Conservation (phyloP, 2,797 vertebrate species). For the Mionectes olivaceus region DNA sequence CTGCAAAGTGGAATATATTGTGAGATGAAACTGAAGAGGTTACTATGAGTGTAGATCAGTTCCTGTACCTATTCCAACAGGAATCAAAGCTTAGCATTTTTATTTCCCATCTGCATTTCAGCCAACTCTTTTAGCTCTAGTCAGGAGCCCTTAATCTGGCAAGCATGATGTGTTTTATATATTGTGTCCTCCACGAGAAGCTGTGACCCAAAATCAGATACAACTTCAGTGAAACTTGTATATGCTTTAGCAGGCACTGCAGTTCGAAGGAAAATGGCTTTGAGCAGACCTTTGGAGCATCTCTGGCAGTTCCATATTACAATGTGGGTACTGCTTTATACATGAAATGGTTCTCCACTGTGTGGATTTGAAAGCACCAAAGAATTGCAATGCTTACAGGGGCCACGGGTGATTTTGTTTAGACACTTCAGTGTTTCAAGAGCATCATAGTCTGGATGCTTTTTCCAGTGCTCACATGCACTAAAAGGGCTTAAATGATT, state of each 20-base stretch:
- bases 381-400: not conserved
- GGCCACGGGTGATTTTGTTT: not conserved
- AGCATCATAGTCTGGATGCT: not conserved
- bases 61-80: not conserved
- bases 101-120: not conserved
- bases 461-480: not conserved
- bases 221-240: not conserved
- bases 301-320: not conserved
- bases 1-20: not conserved
- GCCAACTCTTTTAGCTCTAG: not conserved
- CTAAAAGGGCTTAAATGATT: not conserved
- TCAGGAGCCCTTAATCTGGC: not conserved
- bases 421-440: not conserved
- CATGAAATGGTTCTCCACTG: not conserved
- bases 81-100: not conserved
- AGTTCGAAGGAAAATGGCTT: not conserved
- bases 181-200: not conserved
- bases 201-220: not conserved
- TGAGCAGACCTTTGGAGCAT: not conserved
- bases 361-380: not conserved
- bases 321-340: not conserved
- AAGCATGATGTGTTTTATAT: not conserved
- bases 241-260: not conserved
- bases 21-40: not conserved
- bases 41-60: not conserved